Percentiles rank a stretch among this genome's conserved stretches.
phyloP scores from a whole-genome alignment of 2,113 vertebrate species.

The Tylochromis polylepis region DNA sequence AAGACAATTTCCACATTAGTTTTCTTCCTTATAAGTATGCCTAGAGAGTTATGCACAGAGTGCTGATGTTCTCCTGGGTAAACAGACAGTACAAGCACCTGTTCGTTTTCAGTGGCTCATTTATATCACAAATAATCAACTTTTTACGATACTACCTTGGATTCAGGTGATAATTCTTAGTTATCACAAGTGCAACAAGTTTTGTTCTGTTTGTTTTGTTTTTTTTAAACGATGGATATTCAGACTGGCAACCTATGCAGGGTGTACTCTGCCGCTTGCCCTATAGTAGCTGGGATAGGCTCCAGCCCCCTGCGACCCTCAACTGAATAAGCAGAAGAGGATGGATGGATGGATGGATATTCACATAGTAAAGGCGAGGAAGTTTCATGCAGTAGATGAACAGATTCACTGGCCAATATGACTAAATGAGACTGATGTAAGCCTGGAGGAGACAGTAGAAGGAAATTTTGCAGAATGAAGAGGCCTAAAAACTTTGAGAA shows the following conservation, averaged over 20 bases:
- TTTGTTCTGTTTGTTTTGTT: not conserved
- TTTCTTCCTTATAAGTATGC: not conserved
- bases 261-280: not conserved
- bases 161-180: not conserved
- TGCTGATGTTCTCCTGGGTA: not conserved
- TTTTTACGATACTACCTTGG: not conserved
- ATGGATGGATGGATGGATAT: not conserved
- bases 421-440: not conserved
- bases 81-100: not conserved
- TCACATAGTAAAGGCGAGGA: not conserved
- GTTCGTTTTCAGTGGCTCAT: not conserved
- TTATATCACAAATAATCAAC: not conserved
- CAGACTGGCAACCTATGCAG: fast-evolving
- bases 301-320: not conserved
- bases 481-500: not conserved
- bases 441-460: not conserved
- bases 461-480: not conserved
- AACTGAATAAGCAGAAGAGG: not conserved
- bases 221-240: not conserved
- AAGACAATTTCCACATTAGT: not conserved
- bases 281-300: not conserved
- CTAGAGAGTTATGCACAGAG: not conserved
- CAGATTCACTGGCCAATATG: not conserved
- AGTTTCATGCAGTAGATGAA: not conserved
- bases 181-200: not conserved